Evolutionary conservation across 2,888 invertebrate species (phyloP).

Genomic region (Agrenia bidenticulata): DNA sequence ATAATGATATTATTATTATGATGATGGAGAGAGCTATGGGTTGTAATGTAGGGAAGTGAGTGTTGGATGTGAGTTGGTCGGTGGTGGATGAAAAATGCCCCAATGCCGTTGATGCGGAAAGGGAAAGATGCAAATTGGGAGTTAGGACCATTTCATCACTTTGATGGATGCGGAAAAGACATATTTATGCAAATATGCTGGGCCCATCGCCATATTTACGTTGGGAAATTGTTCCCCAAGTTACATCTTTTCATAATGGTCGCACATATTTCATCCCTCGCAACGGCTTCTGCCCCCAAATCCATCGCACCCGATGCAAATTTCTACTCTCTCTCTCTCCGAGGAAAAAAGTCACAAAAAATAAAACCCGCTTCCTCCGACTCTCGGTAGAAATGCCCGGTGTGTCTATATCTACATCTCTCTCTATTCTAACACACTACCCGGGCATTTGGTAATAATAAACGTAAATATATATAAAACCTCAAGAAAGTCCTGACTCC

Average conservation of each 20-base stretch:
- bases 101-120: slow-evolving; percentile 50
- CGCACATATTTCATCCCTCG: slow-evolving; percentile 52
- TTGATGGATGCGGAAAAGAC: slow-evolving; percentile 53
- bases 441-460: no score
- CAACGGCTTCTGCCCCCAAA: slow-evolving; percentile 46
- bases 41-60: no score
- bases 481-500: no score
- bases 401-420: no score
- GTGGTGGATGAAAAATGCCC: slow-evolving; percentile 47
- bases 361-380: no score
- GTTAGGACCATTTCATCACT: slow-evolving; percentile 51
- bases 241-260: slow-evolving; percentile 51
- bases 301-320: slow-evolving; percentile 53
- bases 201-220: slow-evolving; percentile 52
- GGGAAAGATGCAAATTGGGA: slow-evolving; percentile 52
- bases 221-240: slow-evolving; percentile 50
- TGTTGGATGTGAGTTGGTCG: no score
- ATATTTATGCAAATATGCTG: slow-evolving; percentile 54
- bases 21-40: no score
- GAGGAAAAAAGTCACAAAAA: slow-evolving; percentile 10
- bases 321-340: slow-evolving; percentile 18
- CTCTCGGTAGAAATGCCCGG: no score
- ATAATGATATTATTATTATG: no score
- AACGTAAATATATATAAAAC: no score
- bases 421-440: no score